These are phyloP conservation scores for Polydrusus cervinus DNA, from an alignment of 2,888 invertebrate genomes.

Conservation along the genomic window DNA sequence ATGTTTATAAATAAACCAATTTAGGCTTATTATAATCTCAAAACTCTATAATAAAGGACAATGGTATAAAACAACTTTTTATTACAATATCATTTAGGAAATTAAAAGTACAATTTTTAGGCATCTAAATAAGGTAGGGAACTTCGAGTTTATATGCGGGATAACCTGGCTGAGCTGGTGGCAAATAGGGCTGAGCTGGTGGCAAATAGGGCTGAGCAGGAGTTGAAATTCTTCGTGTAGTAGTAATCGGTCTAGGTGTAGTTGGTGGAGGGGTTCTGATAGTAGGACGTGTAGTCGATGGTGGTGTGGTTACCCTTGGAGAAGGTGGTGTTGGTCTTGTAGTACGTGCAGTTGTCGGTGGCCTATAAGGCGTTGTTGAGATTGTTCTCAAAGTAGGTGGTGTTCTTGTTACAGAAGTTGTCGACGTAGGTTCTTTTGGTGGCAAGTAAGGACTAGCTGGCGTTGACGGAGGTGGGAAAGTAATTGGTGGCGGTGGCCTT, in stretches of 20 bases:
- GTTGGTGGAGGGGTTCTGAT: neutral
- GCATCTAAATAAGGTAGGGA: neutral
- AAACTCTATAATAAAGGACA: neutral
- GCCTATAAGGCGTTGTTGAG: neutral
- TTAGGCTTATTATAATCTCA: too few relatives aligned
- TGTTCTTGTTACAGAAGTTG: neutral
- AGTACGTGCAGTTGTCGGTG: neutral
- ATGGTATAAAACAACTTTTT: neutral
- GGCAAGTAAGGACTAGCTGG: neutral
- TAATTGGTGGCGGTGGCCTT: neutral
- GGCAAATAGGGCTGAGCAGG: constrained; percentile 14
- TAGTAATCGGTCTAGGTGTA: neutral
- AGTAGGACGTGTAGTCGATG: neutral
- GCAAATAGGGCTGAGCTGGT: constrained; percentile 11
- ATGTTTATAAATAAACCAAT: too few relatives aligned
- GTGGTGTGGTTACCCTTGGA: neutral
- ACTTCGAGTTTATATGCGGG: neutral
- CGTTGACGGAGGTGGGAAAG: neutral
- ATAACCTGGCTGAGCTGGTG: neutral
- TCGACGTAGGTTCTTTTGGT: neutral
- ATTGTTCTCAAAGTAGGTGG: neutral
- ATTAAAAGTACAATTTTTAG: neutral
- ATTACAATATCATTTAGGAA: neutral
- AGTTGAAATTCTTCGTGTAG: constrained; percentile 15
- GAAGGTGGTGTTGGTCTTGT: neutral